Conservation (phyloP, 2,888 invertebrate species). For the Strigamia transsilvanica region DNA sequence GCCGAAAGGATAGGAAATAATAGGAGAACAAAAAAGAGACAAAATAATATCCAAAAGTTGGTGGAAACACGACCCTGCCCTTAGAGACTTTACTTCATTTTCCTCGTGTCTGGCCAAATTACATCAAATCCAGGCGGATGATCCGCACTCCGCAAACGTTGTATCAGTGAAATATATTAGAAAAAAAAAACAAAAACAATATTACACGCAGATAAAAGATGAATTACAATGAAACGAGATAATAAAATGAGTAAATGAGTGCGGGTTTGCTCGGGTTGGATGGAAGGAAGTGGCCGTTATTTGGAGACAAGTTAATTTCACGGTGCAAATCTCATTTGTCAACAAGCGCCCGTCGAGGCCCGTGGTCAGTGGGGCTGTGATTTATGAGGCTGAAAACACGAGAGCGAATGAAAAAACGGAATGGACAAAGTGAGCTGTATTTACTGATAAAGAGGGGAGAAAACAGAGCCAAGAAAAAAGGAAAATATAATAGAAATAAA, state of each 20-base stretch:
- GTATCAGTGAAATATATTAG: background rate
- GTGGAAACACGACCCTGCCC: conserved; percentile 1
- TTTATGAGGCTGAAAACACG: conserved; percentile 34
- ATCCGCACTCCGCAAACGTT: background rate
- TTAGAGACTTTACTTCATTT: conserved; percentile 27
- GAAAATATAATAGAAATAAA: conserved; percentile 10
- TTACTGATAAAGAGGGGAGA: conserved; percentile 23
- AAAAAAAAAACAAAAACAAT: background rate
- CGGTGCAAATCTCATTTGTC: conserved; percentile 38
- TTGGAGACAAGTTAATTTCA: conserved; percentile 34
- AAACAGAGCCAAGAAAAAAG: background rate
- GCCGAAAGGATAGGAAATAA: conserved; percentile 31
- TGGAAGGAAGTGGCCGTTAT: background rate
- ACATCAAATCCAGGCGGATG: background rate
- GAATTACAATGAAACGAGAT: background rate
- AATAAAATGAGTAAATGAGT: background rate
- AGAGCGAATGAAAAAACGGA: conserved; percentile 12
- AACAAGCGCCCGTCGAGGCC: conserved; percentile 29
- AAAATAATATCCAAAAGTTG: conserved; percentile 5
- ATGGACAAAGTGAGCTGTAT: conserved; percentile 35
- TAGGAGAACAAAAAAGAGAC: background rate
- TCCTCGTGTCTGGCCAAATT: background rate
- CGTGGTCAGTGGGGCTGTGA: conserved; percentile 31
- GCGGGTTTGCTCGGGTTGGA: background rate
- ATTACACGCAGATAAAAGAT: background rate